Evolutionary conservation across 2,113 vertebrate species (phyloP).

Genomic region (Nanger granti): DNA sequence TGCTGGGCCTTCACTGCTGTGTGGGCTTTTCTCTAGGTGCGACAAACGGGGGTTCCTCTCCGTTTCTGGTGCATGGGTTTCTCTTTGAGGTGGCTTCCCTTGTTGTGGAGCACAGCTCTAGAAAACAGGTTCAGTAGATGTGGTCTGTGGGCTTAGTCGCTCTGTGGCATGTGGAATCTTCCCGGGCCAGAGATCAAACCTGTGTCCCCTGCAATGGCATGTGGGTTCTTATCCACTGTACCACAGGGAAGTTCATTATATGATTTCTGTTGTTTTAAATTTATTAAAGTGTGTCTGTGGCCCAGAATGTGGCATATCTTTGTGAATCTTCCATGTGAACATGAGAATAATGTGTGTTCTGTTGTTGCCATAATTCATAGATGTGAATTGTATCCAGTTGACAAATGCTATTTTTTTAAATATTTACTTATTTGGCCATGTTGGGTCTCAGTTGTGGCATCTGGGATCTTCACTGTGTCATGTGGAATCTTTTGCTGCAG

Average conservation of each 20-base stretch:
- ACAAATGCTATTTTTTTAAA: background rate
- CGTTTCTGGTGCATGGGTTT: too few relatives aligned
- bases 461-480: background rate
- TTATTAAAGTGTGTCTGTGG: background rate
- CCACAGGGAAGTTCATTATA: background rate
- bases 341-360: background rate
- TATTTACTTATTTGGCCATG: fast-evolving
- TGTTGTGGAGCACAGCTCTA: too few relatives aligned
- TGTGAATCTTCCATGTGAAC: background rate
- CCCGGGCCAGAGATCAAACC: background rate
- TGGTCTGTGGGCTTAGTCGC: too few relatives aligned
- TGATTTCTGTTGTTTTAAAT: background rate
- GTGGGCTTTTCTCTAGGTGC: too few relatives aligned
- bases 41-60: fast-evolving
- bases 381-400: background rate
- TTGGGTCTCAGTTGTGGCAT: background rate
- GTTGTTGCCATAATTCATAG: background rate
- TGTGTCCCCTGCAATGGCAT: background rate
- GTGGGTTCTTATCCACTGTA: background rate
- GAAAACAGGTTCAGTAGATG: too few relatives aligned
- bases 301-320: background rate
- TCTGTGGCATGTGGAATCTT: background rate
- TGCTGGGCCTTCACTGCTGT: too few relatives aligned
- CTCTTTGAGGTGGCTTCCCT: too few relatives aligned
- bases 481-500: background rate